Percentiles rank a stretch among this genome's conserved stretches.
phyloP scores from a whole-genome alignment of 2,113 vertebrate species.

The Azemiops feae region DNA sequence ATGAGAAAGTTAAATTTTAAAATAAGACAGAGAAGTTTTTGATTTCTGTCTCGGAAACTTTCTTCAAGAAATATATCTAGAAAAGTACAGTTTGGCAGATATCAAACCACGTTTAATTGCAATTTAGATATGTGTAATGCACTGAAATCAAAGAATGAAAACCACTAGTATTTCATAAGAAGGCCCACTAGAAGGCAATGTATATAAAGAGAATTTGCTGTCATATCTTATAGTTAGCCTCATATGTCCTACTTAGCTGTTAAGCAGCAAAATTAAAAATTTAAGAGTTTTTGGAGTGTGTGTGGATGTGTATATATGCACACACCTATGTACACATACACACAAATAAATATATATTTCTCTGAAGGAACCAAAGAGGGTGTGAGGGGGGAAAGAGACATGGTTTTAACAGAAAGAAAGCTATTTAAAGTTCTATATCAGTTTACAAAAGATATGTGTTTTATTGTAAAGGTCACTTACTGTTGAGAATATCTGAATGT shows the following conservation, averaged over 20 bases:
- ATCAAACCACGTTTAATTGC: slow-evolving; percentile 66
- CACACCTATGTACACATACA: slow-evolving; percentile 39
- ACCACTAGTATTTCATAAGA: slow-evolving; percentile 51
- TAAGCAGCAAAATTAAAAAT: slow-evolving; percentile 52
- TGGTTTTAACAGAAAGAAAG: slow-evolving; percentile 56
- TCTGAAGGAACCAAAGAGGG: slow-evolving; percentile 79
- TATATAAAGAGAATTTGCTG: slow-evolving; percentile 63
- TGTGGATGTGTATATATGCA: no score
- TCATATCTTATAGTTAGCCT: slow-evolving; percentile 49
- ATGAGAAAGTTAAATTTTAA: neutral
- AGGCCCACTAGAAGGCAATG: slow-evolving; percentile 48
- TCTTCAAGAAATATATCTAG: slow-evolving; percentile 76
- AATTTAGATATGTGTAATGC: slow-evolving; percentile 65
- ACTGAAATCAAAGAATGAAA: slow-evolving; percentile 61
- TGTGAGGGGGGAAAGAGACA: slow-evolving; percentile 70
- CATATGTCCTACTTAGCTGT: slow-evolving; percentile 58
- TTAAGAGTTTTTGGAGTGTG: slow-evolving; percentile 67
- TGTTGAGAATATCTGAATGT: slow-evolving; percentile 80
- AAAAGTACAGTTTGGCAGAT: slow-evolving; percentile 67
- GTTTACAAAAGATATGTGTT: slow-evolving; percentile 74
- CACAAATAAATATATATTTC: slow-evolving; percentile 74
- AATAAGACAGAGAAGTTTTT: slow-evolving; percentile 27
- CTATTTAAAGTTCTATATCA: slow-evolving; percentile 81
- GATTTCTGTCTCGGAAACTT: slow-evolving; percentile 63
- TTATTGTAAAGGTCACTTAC: slow-evolving; percentile 71